Evolutionary conservation across 1,140 invertebrate species (phyloP), one percentile per base, ranked within the genome.

Genomic region (Megalonaias nervosa): DNA sequence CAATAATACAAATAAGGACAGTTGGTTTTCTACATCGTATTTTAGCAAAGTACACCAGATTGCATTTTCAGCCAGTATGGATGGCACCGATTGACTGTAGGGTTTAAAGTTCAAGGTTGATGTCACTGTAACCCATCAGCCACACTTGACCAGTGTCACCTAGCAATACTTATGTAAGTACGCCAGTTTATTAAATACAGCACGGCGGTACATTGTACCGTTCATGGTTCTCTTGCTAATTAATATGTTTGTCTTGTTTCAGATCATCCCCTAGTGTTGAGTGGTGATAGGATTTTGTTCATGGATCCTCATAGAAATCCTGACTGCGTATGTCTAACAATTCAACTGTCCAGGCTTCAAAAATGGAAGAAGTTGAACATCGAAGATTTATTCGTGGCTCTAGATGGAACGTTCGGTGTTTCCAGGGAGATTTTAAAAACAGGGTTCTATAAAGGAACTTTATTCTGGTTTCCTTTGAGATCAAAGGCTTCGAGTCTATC

Each of bases 201-300:
- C 38, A 6, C 11, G 38, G 9, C 4, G 6, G 38, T 48, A 48
- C 9, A 48, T 9, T 48, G 38, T 48, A 48, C 38, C 38, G 38
- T 48, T 48, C 38, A 48, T 5, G 38, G 38, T 48, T 48, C 0
- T 48, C 38, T 48, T 48, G 38, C 38, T 11, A 48, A 48, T 5
- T 1, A 48, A 48, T 48, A 48, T 48, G 38, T 48, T 14, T 65
- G 21, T 48, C 55, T 67, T 62, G 16, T 76, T 76, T 55, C 64
- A 77, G 75, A 77, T 71, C 56, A 73, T 56, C 75, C 75, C 14
- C 55, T 70, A 19, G n/a, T 77, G 11, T 15, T 77, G 5, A 77
- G 75, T 73, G 70, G 70, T 38, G n/a, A 77, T n/a, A 58, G 61
- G 17, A 21, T 72, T 38, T 56, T 77, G 14, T 31, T 77, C 38